Base-by-base conservation (phyloP, 2,113 vertebrate species). In the Peromyscus californicus region DNA sequence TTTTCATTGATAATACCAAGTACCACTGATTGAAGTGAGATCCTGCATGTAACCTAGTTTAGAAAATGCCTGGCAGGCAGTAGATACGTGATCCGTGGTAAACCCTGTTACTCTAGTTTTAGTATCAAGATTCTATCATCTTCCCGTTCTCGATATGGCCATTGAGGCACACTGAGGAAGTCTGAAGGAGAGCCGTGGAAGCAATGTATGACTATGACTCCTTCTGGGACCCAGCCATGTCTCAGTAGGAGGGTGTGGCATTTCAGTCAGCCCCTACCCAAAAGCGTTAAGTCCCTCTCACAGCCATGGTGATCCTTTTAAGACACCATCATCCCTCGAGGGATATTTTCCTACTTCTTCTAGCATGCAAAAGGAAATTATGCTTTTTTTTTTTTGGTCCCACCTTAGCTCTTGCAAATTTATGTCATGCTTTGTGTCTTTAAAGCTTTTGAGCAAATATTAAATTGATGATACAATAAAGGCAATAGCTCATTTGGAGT, bases 401-500 rank as follows among this genome's bases (percentile, higher is more conserved):
- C 78, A 97, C 92, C 89, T 96, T 94, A 90, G 74, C 93, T 96
- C 92, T 97, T 95, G 61, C 31, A 91, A 97, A 97, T 93, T 95
- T 96, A 83, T 96, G 85, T 96, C 72, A 79, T 24, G 93, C 42
- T 95, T 92, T 94, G 85, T 97, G 42, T 96, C 96, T 97, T 97
- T 95, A 97, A 97, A 97, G 74, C 95, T 89, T 97, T 91, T 70
- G 42, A 96, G 95, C 93, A 96, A 97, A 96, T 31, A 87, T 89
- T 91, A 96, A 96, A 96, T 96, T 96, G 95, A 97, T 96, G 92
- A 95, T 93, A 96, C 72, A 84, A 91, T 95, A 95, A 97, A 95
- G 74, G 89, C 82, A 93, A 86, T 93, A 96, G 92, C 96, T 98
- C 96, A 97, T 96, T 96, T 96, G 79, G 92, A 97, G 97, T 97